Evolutionary conservation across 2,888 invertebrate species (phyloP).

Genomic region (Hirtodrosophila trivittata): DNA sequence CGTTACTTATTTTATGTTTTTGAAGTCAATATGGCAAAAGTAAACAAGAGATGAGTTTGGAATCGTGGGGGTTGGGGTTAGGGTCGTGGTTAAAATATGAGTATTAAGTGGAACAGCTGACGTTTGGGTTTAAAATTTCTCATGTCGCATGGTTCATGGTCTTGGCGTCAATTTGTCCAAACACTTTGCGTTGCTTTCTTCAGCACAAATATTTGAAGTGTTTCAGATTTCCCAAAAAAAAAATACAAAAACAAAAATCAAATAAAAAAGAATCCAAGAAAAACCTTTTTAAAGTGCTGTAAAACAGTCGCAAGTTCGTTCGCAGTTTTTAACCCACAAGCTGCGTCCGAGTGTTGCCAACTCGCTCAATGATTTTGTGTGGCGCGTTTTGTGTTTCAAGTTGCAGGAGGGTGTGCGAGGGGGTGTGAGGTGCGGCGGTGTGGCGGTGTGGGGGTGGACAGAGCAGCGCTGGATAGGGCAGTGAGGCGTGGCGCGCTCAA

Average conservation of each 20-base stretch:
- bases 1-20: slow-evolving; percentile 45
- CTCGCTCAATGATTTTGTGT: slow-evolving; percentile 71
- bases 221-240: slow-evolving; percentile 63
- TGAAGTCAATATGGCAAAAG: slow-evolving; percentile 73
- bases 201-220: slow-evolving; percentile 75
- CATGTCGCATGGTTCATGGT: slow-evolving; percentile 39
- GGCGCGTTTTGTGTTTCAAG: slow-evolving; percentile 77
- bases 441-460: neutral
- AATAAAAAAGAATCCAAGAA: slow-evolving; percentile 5
- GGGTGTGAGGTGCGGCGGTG: neutral
- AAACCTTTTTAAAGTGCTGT: slow-evolving; percentile 47
- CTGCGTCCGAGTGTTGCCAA: slow-evolving; percentile 73
- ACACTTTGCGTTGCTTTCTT: slow-evolving; percentile 53
- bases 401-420: slow-evolving; percentile 18
- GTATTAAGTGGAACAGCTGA: slow-evolving; percentile 73
- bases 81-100: slow-evolving; percentile 1
- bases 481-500: slow-evolving; percentile 68
- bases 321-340: slow-evolving; percentile 23
- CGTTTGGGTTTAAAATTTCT: slow-evolving; percentile 72
- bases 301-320: slow-evolving; percentile 34
- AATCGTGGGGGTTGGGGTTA: slow-evolving; percentile 7
- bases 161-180: slow-evolving; percentile 74
- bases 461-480: slow-evolving; percentile 46
- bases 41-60: slow-evolving; percentile 44
- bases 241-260: slow-evolving; percentile 8